Evolutionary conservation across 1,140 invertebrate genomes (phyloP).

Genomic region (Saxidomus purpurata): DNA sequence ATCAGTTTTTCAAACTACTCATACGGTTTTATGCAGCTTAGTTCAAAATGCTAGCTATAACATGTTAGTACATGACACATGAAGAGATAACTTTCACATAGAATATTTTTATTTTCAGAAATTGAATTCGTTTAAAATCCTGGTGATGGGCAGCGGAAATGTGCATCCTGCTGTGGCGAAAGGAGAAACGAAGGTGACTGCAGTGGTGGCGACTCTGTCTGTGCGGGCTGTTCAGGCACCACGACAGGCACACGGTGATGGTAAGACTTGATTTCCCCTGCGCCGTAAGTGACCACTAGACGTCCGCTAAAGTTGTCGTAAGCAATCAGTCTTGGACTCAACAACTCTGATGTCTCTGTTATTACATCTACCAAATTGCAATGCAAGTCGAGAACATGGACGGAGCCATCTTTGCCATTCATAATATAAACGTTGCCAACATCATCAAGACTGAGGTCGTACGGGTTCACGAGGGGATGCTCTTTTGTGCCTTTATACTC

Average conservation of each 20-base stretch:
- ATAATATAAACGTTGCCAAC: background rate
- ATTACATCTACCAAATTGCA: constrained; percentile 34
- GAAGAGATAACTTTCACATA: too few relatives aligned
- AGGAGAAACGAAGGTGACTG: background rate
- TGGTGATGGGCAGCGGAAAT: background rate
- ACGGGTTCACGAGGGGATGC: background rate
- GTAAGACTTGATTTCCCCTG: constrained; percentile 6
- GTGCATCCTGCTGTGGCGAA: background rate
- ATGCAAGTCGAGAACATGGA: constrained; percentile 23
- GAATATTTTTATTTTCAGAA: too few relatives aligned
- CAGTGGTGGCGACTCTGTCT: background rate
- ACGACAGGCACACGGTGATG: background rate
- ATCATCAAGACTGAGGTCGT: constrained; percentile 13
- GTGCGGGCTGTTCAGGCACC: background rate
- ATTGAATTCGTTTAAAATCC: background rate
- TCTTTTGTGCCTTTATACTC: constrained; percentile 5
- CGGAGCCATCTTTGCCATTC: constrained; percentile 5
- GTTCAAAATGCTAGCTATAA: too few relatives aligned
- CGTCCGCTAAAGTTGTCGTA: background rate
- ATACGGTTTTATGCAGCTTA: too few relatives aligned
- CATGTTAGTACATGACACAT: too few relatives aligned
- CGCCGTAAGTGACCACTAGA: constrained; percentile 10
- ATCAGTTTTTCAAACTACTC: too few relatives aligned
- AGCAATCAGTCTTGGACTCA: background rate
- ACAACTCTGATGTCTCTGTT: background rate